Percentiles rank a stretch among this genome's conserved stretches.
phyloP scores from a whole-genome alignment of 1,140 invertebrate genomes.

The Macrobrachium rosenbergii region DNA sequence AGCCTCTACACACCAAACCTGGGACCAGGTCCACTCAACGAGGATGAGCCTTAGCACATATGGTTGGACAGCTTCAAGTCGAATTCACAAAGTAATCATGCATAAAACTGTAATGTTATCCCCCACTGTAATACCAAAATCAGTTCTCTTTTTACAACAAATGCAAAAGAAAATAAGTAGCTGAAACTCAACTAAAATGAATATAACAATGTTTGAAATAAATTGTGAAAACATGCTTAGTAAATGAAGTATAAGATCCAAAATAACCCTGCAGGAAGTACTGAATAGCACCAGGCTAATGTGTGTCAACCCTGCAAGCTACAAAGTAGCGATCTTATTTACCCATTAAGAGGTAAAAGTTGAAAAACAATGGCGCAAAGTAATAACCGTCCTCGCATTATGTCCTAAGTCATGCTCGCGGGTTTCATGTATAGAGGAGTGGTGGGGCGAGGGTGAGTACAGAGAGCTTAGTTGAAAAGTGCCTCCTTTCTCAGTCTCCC shows the following conservation, averaged over 20 bases:
- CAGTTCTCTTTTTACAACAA: background rate
- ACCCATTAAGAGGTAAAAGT: background rate
- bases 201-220: no score
- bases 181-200: background rate
- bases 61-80: slow-evolving; percentile 57
- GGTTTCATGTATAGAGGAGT: slow-evolving; percentile 66
- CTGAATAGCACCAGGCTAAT: no score
- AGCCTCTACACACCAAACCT: slow-evolving; percentile 67
- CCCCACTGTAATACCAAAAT: no score
- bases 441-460: slow-evolving; percentile 57
- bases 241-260: no score
- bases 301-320: no score
- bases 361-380: background rate
- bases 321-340: no score
- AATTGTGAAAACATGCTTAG: no score
- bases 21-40: slow-evolving; percentile 56
- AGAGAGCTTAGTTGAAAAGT: slow-evolving; percentile 45
- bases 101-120: no score
- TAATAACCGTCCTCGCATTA: slow-evolving; percentile 63
- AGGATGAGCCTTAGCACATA: slow-evolving; percentile 67
- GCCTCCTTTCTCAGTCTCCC: slow-evolving; percentile 43
- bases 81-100: background rate
- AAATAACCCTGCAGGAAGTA: no score
- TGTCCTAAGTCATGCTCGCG: slow-evolving; percentile 66
- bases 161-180: background rate